Evolutionary conservation across 2,113 vertebrate genomes (phyloP).

Genomic region (Zosterops pallidus): DNA sequence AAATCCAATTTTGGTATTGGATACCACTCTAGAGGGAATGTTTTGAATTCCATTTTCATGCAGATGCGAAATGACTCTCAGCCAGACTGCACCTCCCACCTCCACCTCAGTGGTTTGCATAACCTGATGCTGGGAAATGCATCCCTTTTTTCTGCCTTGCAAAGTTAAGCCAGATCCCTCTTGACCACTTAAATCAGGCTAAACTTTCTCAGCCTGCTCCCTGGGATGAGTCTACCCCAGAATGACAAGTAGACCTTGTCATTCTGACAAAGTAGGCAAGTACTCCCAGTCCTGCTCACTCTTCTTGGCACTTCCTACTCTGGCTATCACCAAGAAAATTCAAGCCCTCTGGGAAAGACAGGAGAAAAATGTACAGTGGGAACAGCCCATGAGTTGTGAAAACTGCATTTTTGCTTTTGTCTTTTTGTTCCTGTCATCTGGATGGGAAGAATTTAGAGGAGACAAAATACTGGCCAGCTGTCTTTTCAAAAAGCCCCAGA

Average conservation of each 20-base stretch:
- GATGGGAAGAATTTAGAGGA: neutral
- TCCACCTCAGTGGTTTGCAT: neutral
- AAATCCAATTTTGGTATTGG: conserved; percentile 73
- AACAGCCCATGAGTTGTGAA: neutral
- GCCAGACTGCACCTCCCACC: neutral
- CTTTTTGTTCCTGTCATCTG: neutral
- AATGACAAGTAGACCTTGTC: neutral
- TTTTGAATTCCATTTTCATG: conserved; percentile 60
- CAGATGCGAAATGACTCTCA: conserved; percentile 18
- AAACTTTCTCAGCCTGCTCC: neutral
- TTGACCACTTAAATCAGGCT: neutral
- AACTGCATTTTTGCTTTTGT: neutral
- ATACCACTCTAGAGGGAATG: conserved; percentile 59
- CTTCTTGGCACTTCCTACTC: neutral
- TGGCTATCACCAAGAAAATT: neutral
- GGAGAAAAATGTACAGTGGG: neutral
- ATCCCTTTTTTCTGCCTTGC: neutral
- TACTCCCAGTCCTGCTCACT: neutral
- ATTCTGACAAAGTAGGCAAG: too few species aligned
- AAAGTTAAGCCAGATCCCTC: neutral
- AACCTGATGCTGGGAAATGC: conserved; percentile 38
- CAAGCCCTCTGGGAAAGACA: neutral
- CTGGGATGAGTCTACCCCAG: neutral
- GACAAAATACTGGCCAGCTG: neutral
- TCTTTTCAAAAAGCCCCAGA: neutral